phyloP scores from a whole-genome alignment of 2,113 vertebrate genomes.

The Plecotus auritus region DNA sequence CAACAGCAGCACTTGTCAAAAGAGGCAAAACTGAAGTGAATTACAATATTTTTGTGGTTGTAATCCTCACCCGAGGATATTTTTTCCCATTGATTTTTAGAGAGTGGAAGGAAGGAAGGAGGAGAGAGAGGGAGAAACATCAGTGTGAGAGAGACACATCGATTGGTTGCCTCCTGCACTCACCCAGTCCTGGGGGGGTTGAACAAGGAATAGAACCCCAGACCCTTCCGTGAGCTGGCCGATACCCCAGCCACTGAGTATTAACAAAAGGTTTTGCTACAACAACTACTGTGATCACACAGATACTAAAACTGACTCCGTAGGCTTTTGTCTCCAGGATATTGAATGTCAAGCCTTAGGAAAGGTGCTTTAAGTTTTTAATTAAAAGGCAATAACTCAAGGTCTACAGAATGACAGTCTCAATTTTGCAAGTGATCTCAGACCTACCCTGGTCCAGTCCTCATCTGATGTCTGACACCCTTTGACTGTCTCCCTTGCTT shows the following conservation, averaged over 20 bases:
- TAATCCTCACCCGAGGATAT: no score
- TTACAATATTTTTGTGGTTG: background rate
- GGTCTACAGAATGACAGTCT: background rate
- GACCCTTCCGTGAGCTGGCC: no score
- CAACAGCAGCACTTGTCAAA: conserved; percentile 31
- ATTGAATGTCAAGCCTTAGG: background rate
- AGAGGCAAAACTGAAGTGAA: conserved; percentile 44
- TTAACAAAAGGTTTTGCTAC: background rate
- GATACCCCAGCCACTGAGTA: no score
- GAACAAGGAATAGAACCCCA: no score
- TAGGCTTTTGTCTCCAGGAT: background rate
- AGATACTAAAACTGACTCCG: background rate
- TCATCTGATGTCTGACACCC: background rate
- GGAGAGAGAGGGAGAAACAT: no score
- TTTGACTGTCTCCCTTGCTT: background rate
- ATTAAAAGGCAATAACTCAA: background rate
- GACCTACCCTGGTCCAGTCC: background rate
- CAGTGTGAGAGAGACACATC: no score
- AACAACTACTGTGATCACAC: background rate
- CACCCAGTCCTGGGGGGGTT: no score
- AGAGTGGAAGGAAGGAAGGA: no score
- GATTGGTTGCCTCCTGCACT: no score
- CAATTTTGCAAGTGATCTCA: background rate
- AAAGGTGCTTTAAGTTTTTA: background rate
- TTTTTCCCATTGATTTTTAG: no score